These are phyloP conservation scores for Drosophila grimshawi DNA, from an alignment of 1,140 invertebrate species.

Conservation along the genomic window DNA sequence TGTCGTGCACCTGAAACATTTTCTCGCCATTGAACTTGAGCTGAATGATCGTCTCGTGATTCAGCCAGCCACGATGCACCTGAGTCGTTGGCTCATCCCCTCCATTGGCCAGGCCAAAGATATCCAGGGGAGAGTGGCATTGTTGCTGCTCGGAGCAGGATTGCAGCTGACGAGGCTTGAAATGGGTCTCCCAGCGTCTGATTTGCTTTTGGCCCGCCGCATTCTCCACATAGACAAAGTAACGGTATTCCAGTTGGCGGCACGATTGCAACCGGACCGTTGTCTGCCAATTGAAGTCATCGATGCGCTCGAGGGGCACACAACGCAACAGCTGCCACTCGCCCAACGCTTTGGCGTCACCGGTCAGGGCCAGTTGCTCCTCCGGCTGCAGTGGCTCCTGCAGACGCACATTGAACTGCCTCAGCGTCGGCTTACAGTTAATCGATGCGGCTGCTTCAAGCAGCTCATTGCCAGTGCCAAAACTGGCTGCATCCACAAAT, in stretches of 20 bases:
- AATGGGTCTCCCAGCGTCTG: constrained; percentile 90
- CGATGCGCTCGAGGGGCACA: constrained; percentile 71
- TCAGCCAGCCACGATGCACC: constrained; percentile 92
- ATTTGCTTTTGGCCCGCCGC: constrained; percentile 85
- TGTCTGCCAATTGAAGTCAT: constrained; percentile 83
- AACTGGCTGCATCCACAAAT: constrained; percentile 55
- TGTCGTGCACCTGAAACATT: constrained; percentile 82
- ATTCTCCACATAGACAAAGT: constrained; percentile 87
- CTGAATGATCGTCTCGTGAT: constrained; percentile 91
- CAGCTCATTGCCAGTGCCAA: constrained; percentile 59
- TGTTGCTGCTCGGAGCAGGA: constrained; percentile 53
- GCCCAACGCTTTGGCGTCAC: constrained; percentile 84
- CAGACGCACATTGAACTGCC: constrained; percentile 68
- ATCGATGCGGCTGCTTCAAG: constrained; percentile 30
- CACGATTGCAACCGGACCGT: constrained; percentile 86
- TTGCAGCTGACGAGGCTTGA: constrained; percentile 86
- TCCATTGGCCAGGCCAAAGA: constrained; percentile 84
- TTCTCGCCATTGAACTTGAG: constrained; percentile 88
- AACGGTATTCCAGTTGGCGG: constrained; percentile 88
- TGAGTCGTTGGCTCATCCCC: constrained; percentile 80
- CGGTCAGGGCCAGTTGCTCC: constrained; percentile 84
- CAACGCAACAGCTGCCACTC: constrained; percentile 84
- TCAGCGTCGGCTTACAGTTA: constrained; percentile 57
- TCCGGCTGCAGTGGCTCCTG: constrained; percentile 62
- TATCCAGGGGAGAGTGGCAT: constrained; percentile 77